phyloP scores from a whole-genome alignment of 2,797 vertebrate genomes.

The Hoplostethus mediterraneus region DNA sequence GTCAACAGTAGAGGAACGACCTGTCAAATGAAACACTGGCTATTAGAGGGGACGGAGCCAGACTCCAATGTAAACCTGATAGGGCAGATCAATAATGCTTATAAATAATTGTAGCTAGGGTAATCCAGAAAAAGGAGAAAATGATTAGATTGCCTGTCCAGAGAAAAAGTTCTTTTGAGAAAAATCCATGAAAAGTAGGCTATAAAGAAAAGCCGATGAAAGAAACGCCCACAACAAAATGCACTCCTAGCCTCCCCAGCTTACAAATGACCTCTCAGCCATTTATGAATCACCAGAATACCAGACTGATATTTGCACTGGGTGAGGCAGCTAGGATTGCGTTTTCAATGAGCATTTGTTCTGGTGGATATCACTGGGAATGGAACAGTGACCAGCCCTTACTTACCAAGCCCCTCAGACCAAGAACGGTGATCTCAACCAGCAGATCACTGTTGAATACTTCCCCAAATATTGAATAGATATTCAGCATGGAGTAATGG shows the following conservation, averaged over 20 bases:
- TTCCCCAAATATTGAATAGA: neutral
- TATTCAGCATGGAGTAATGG: neutral
- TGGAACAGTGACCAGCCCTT: constrained; percentile 22
- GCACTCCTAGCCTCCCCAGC: constrained; percentile 34
- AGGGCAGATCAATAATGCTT: constrained; percentile 22
- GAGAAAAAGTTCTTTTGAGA: neutral
- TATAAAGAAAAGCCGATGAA: constrained; percentile 38
- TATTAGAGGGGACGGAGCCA: constrained; percentile 7
- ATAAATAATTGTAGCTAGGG: constrained; percentile 21
- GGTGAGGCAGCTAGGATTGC: constrained; percentile 61
- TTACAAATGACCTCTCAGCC: constrained; percentile 53
- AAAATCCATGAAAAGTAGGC: neutral
- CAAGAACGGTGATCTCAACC: constrained; percentile 14
- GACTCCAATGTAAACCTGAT: constrained; percentile 21
- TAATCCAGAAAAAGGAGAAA: constrained; percentile 26
- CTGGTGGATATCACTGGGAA: constrained; percentile 38
- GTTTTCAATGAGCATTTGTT: constrained; percentile 46
- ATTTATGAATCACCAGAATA: constrained; percentile 71
- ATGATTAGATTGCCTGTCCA: constrained; percentile 25
- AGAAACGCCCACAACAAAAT: constrained; percentile 52
- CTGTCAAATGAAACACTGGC: constrained; percentile 1
- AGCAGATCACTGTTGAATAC: neutral
- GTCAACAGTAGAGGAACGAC: neutral
- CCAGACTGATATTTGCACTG: constrained; percentile 67
- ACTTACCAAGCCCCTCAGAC: constrained; percentile 15